Percentiles rank a stretch among this genome's conserved stretches.
Evolutionary conservation across 1,140 invertebrate species (phyloP).

Genomic region (Oreohelix idahoensis): DNA sequence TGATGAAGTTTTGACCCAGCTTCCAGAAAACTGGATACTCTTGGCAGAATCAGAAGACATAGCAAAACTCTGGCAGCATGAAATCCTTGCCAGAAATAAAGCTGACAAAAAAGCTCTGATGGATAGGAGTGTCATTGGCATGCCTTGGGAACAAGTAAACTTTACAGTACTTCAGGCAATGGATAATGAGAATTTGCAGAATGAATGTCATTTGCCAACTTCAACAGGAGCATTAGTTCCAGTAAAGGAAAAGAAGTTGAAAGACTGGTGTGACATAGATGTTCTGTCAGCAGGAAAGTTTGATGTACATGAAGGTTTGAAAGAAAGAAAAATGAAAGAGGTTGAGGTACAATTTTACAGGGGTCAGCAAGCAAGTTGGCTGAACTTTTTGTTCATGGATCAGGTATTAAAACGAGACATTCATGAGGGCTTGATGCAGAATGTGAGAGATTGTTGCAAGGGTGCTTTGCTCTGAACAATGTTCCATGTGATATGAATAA

Average conservation of each 20-base stretch:
- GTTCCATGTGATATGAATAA: too few relatives aligned
- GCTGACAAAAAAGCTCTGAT: slow-evolving; percentile 41
- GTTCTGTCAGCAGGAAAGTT: slow-evolving; percentile 55
- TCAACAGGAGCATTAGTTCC: slow-evolving; percentile 49
- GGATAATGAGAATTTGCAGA: slow-evolving; percentile 12
- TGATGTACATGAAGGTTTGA: slow-evolving; percentile 34
- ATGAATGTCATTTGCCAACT: slow-evolving; percentile 45
- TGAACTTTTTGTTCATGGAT: slow-evolving; percentile 54
- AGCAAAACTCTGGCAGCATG: slow-evolving; percentile 29
- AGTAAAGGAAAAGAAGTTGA: slow-evolving; percentile 50
- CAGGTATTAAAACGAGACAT: slow-evolving; percentile 53
- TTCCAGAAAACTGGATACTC: slow-evolving; percentile 58
- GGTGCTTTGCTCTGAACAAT: too few relatives aligned
- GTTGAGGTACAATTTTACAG: slow-evolving; percentile 53
- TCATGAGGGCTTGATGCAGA: slow-evolving; percentile 40
- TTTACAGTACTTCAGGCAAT: slow-evolving; percentile 23
- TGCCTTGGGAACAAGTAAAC: slow-evolving; percentile 53
- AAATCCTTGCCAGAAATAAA: slow-evolving; percentile 36
- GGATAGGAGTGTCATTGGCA: slow-evolving; percentile 44
- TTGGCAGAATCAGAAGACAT: slow-evolving; percentile 50
- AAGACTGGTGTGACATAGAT: slow-evolving; percentile 56
- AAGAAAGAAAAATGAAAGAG: slow-evolving; percentile 28
- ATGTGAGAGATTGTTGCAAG: slow-evolving; percentile 37
- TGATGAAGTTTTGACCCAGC: slow-evolving; percentile 52
- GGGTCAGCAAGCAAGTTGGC: slow-evolving; percentile 54